These are phyloP conservation scores for Macrophya alboannulata DNA, from an alignment of 2,888 invertebrate species.

Conservation along the genomic window DNA sequence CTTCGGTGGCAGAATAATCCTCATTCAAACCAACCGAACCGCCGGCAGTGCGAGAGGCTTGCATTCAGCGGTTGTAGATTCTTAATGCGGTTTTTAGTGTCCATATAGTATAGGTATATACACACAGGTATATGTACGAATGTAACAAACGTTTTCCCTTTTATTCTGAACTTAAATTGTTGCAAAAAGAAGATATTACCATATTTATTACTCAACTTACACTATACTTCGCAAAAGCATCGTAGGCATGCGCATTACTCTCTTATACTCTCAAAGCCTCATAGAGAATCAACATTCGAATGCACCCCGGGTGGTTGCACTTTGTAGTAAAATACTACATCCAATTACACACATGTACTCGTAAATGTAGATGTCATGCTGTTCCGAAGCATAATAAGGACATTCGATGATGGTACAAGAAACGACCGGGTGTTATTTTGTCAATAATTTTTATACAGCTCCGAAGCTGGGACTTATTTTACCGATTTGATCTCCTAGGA, in stretches of 20 bases:
- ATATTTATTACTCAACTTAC: not conserved
- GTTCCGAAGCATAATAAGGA: too few species aligned
- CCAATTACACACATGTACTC: not conserved
- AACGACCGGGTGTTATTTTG: not conserved
- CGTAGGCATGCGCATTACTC: not conserved
- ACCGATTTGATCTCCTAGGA: not conserved
- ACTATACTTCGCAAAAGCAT: not conserved
- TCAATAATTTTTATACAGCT: not conserved
- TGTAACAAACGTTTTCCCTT: conserved; percentile 2
- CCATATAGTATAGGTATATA: not conserved
- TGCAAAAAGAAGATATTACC: not conserved
- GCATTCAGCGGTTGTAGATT: not conserved
- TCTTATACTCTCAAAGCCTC: not conserved
- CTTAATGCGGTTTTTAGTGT: conserved; percentile 7
- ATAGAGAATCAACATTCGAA: not conserved
- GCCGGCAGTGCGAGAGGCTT: not conserved
- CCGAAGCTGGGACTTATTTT: not conserved
- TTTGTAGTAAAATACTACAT: not conserved
- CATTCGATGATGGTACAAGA: too few species aligned
- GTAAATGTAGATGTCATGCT: not conserved
- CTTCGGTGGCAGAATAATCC: not conserved
- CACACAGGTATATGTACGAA: not conserved
- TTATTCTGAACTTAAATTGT: not conserved
- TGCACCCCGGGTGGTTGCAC: not conserved
- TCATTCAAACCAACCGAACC: not conserved